Evolutionary conservation across 1,140 invertebrate species (phyloP).

Genomic region (Aphelenchoides fujianensis): DNA sequence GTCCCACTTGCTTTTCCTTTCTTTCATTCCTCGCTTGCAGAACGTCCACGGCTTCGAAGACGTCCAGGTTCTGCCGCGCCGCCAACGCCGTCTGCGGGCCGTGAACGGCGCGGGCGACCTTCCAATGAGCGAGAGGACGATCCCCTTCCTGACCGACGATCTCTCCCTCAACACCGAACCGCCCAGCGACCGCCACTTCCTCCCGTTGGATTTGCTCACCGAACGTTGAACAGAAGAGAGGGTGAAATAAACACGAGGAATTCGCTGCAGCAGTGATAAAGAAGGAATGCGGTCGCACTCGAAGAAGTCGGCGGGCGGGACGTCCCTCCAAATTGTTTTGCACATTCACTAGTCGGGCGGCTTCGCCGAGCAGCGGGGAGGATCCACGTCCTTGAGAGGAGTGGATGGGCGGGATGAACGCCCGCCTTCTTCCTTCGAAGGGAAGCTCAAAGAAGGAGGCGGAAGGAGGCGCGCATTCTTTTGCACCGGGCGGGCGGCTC

Average conservation of each 20-base stretch:
- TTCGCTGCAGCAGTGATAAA: too few species aligned
- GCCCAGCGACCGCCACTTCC: not conserved
- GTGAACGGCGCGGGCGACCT: not conserved
- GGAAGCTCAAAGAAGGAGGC: too few species aligned
- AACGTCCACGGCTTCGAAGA: not conserved
- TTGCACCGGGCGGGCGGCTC: not conserved
- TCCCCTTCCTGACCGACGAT: not conserved
- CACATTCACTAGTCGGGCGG: too few species aligned
- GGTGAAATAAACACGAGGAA: too few species aligned
- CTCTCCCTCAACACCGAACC: not conserved
- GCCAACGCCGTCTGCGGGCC: not conserved
- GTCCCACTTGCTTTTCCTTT: not conserved
- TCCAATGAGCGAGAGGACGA: not conserved
- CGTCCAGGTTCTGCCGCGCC: not conserved
- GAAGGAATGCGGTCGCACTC: too few species aligned
- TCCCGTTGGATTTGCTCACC: not conserved
- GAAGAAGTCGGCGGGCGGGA: too few species aligned
- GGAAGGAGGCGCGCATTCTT: not conserved
- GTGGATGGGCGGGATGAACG: not conserved
- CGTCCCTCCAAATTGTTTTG: not conserved
- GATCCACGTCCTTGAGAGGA: not conserved
- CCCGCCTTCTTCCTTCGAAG: too few species aligned
- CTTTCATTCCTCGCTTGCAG: not conserved
- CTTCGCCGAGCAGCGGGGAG: not conserved
- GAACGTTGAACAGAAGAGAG: constrained; percentile 3